Percentiles rank a stretch among this genome's conserved stretches.
Conservation (phyloP, 2,888 invertebrate genomes). For the Tanytarsus gracilentus region DNA sequence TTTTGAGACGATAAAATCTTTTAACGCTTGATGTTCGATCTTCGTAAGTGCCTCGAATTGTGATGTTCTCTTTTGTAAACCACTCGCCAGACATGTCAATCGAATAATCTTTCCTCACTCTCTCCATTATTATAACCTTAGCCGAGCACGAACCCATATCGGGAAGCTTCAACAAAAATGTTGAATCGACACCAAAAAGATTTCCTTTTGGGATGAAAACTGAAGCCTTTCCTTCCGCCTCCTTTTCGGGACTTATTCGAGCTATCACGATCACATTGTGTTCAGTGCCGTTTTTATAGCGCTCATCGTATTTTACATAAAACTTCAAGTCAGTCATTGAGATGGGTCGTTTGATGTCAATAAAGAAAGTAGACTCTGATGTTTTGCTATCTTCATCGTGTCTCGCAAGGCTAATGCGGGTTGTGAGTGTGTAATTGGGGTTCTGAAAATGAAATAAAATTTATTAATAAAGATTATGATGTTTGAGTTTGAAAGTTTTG, state of each 20-base stretch:
- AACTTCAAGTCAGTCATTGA: conserved; percentile 58
- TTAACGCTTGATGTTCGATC: conserved; percentile 59
- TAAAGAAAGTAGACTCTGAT: conserved; percentile 51
- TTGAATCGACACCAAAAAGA: conserved; percentile 57
- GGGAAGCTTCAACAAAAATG: conserved; percentile 64
- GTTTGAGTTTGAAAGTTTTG: neutral
- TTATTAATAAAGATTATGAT: neutral
- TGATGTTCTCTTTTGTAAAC: conserved; percentile 62
- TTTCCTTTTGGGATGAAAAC: conserved; percentile 57
- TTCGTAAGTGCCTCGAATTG: conserved; percentile 61
- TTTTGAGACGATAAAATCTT: conserved; percentile 58
- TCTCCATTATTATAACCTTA: conserved; percentile 57
- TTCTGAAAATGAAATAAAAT: conserved; percentile 38
- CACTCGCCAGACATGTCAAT: conserved; percentile 64
- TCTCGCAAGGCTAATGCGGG: conserved; percentile 52
- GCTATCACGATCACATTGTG: conserved; percentile 47
- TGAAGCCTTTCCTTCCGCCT: conserved; percentile 49
- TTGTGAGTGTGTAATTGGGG: conserved; percentile 51
- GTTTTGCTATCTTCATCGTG: conserved; percentile 52
- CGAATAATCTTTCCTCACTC: conserved; percentile 57
- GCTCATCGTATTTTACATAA: conserved; percentile 45
- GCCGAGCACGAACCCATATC: conserved; percentile 61
- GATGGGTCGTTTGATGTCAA: conserved; percentile 55
- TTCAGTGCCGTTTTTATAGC: conserved; percentile 46
- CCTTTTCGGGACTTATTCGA: conserved; percentile 52